Evolutionary conservation across 2,113 vertebrate species (phyloP), one percentile per base, ranked within the genome.

Genomic region (Pseudopipra pipra): DNA sequence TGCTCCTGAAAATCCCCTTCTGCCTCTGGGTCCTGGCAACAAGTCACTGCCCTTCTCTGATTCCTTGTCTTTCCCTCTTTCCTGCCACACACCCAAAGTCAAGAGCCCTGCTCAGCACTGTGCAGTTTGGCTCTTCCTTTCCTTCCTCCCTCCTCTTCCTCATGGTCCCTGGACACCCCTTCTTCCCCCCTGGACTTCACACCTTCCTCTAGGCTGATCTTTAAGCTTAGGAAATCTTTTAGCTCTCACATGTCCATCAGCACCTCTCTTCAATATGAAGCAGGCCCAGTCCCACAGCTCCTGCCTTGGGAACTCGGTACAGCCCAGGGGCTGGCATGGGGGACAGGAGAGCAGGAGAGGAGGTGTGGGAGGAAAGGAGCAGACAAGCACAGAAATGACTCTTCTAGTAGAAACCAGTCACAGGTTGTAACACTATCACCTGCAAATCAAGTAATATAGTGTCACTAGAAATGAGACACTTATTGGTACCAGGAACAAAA

Each of bases 241-340:
- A 14, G 43, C 35, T 81, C 66, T 67, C 33, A 14, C 12, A 19
- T 2, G 2, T 37, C 27, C 55, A 33, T 24, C 56, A 85, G 39
- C 28, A 72, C 28, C n/a, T n/a, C 71, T 37, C 43, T 44, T 6
- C 44, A 87, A 90, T 52, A 77, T 68, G 78, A 51, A 71, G 41
- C 43, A 74, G 49, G 41, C 14, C 23, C 0, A 7, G 49, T 47
- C 18, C 41, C 35, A 20, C 25, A 16, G 54, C 44, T 54, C 78
- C 17, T 24, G 73, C 49, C 89, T 33, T 3, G 4, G 55, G 33
- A 24, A 13, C 63, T 14, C 5, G 0, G 47, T 2, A 18, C 0
- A 12, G 41, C 19, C 49, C 62, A 8, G 47, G 52, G n/a, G 25
- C 49, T 31, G 65, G 73, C 6, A 66, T 5, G 1, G 0, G 2